Evolutionary conservation across 2,797 vertebrate species (phyloP).

Genomic region (Carapus acus): DNA sequence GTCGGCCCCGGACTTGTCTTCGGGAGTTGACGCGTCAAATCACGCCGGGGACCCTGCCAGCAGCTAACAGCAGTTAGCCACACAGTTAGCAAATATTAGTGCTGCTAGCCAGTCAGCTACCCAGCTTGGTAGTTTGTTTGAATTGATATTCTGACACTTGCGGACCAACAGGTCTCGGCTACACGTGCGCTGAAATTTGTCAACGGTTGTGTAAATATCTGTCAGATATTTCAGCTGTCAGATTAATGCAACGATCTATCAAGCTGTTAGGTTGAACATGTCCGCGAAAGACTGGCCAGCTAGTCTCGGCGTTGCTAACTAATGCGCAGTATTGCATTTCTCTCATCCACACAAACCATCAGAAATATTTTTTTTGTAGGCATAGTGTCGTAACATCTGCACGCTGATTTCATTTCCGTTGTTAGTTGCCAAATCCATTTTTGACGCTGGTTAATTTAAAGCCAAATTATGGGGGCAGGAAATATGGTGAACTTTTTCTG

Average conservation of each 20-base stretch:
- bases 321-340: constrained; percentile 56
- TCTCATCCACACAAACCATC: constrained; percentile 50
- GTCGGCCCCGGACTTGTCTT: constrained; percentile 65
- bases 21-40: constrained; percentile 76
- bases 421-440: constrained; percentile 21
- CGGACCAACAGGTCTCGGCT: constrained; percentile 15
- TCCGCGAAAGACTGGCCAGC: constrained; percentile 55
- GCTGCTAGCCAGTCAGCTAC: constrained; percentile 38
- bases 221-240: constrained; percentile 35
- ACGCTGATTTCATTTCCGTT: constrained; percentile 31
- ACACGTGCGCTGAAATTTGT: constrained; percentile 7
- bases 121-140: constrained; percentile 41
- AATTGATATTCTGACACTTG: constrained; percentile 29
- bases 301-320: constrained; percentile 57
- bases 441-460: constrained; percentile 29
- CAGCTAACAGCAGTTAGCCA: constrained; percentile 66
- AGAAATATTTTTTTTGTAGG: constrained; percentile 32
- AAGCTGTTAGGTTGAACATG: constrained; percentile 50
- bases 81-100: constrained; percentile 55
- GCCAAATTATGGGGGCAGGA: constrained; percentile 52
- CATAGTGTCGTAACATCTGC: constrained; percentile 27
- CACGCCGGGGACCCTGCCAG: constrained; percentile 74
- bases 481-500: constrained; percentile 58
- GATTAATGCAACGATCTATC: constrained; percentile 25
- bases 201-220: constrained; percentile 12